These are phyloP conservation scores for Drosophila ochracea DNA, from an alignment of 2,888 invertebrate species.

Conservation along the genomic window DNA sequence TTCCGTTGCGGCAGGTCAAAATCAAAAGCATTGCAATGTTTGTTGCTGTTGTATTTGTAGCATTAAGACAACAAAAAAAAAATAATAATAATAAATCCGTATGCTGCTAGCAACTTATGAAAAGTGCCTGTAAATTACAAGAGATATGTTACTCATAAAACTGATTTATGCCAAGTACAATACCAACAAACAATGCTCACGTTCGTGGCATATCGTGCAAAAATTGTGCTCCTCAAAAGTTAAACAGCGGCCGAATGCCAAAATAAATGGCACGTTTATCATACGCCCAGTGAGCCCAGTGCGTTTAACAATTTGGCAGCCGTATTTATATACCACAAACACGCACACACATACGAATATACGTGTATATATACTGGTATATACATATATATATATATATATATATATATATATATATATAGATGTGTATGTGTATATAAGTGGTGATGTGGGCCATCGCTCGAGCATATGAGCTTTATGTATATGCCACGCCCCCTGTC, in stretches of 20 bases:
- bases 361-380: background rate
- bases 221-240: slow-evolving; percentile 56
- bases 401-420: background rate
- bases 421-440: background rate
- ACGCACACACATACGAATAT: slow-evolving; percentile 28
- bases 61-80: slow-evolving; percentile 19
- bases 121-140: slow-evolving; percentile 63
- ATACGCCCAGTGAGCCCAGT: slow-evolving; percentile 78
- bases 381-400: background rate
- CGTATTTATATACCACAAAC: slow-evolving; percentile 66
- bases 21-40: slow-evolving; percentile 28
- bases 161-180: slow-evolving; percentile 56
- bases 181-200: slow-evolving; percentile 41
- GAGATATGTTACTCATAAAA: slow-evolving; percentile 57
- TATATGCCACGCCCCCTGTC: slow-evolving; percentile 46
- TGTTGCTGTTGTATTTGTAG: background rate
- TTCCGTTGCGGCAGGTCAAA: slow-evolving; percentile 75
- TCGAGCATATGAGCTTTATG: slow-evolving; percentile 52
- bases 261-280: slow-evolving; percentile 80
- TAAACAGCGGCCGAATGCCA: slow-evolving; percentile 55
- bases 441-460: slow-evolving; percentile 31
- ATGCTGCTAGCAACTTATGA: slow-evolving; percentile 20
- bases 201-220: slow-evolving; percentile 53
- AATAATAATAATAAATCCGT: slow-evolving; percentile 26
- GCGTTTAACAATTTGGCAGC: slow-evolving; percentile 74